These are phyloP conservation scores for Eonycteris spelaea DNA, from an alignment of 2,113 vertebrate species.

Conservation along the genomic window DNA sequence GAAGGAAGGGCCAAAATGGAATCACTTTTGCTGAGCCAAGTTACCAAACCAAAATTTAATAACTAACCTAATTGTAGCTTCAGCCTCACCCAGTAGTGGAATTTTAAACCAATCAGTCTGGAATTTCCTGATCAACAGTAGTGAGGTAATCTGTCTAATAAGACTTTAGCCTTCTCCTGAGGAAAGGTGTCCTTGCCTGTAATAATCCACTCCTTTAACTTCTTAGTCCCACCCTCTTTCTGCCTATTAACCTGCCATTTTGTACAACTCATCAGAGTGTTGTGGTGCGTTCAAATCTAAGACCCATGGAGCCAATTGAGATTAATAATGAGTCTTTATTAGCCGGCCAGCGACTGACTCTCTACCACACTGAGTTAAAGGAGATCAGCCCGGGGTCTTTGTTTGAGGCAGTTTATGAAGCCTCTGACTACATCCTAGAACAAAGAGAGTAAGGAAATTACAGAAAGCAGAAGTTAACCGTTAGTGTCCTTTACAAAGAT, in stretches of 20 bases:
- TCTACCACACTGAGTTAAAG: no score
- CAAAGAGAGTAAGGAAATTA: no score
- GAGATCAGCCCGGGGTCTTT: no score
- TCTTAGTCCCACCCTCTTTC: background rate
- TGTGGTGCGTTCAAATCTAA: no score
- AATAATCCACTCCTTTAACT: background rate
- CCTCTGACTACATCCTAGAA: no score
- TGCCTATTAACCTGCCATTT: background rate
- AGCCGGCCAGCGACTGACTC: no score
- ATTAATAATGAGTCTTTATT: no score
- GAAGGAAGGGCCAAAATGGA: background rate
- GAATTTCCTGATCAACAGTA: background rate
- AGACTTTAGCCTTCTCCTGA: background rate
- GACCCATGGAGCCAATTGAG: no score
- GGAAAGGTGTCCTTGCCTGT: background rate
- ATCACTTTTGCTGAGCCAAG: background rate
- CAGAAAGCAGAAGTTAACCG: no score
- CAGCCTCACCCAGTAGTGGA: background rate
- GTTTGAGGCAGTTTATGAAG: no score
- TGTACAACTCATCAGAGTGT: background rate
- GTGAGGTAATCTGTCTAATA: background rate
- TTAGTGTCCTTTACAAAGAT: no score
- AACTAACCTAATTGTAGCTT: background rate
- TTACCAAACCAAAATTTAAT: background rate
- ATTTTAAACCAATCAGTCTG: background rate